These are phyloP conservation scores for Tilapia sparmanii DNA, from an alignment of 2,113 vertebrate genomes.

Conservation along the genomic window DNA sequence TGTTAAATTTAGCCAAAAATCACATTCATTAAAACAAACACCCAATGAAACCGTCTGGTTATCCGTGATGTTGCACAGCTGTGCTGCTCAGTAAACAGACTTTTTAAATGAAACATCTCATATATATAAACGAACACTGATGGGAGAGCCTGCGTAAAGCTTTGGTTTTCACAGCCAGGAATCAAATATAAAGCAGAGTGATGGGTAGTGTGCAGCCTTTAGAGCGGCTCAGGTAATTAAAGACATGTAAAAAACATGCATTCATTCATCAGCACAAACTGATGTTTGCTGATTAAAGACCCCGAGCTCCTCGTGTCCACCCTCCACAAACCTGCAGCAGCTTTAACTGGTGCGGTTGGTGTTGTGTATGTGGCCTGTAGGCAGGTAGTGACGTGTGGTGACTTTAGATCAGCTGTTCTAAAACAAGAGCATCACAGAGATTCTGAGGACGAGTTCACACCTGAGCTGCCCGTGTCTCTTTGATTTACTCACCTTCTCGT, in stretches of 20 bases:
- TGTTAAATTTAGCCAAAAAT: accelerated
- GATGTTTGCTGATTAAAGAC: background rate
- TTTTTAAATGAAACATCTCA: background rate
- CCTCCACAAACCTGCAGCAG: background rate
- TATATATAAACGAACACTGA: background rate
- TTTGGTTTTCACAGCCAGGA: background rate
- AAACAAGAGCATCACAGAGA: background rate
- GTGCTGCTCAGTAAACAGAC: background rate
- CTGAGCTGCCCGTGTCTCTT: background rate
- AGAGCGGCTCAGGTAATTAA: background rate
- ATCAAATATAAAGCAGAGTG: background rate
- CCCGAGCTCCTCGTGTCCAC: background rate
- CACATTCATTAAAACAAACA: background rate
- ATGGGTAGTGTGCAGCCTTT: background rate
- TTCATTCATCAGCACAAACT: background rate
- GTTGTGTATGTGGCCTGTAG: background rate
- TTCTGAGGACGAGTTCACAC: background rate
- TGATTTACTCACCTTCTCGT: background rate
- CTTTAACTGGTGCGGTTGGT: background rate
- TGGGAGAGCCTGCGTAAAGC: background rate
- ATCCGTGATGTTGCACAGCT: accelerated
- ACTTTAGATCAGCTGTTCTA: background rate
- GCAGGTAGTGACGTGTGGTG: background rate
- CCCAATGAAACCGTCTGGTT: background rate
- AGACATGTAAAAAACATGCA: background rate